These are phyloP conservation scores for Cochlearius cochlearius DNA, from an alignment of 2,113 vertebrate species.

Conservation along the genomic window DNA sequence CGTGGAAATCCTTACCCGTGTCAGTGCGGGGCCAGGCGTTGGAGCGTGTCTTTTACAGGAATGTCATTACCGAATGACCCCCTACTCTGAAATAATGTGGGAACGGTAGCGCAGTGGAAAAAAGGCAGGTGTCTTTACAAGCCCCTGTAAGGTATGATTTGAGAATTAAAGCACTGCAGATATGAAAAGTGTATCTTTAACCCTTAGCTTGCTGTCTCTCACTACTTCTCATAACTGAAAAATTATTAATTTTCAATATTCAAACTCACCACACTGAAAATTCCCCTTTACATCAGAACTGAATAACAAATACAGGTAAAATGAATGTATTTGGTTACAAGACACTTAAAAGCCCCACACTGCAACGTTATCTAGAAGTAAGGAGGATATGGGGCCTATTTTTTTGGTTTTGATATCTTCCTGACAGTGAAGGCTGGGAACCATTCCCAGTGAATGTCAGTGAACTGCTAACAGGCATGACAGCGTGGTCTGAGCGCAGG, in stretches of 20 bases:
- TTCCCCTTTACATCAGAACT: not conserved
- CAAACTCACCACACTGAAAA: not conserved
- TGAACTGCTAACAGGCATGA: not conserved
- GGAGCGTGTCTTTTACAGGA: fast-evolving
- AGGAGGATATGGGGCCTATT: not conserved
- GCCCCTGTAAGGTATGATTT: not conserved
- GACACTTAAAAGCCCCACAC: not conserved
- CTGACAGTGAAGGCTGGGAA: not conserved
- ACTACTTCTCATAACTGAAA: not conserved
- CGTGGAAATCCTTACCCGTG: not conserved
- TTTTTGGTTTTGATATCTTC: not conserved
- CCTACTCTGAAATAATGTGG: fast-evolving
- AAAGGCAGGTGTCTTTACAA: not conserved
- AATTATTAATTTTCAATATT: not conserved
- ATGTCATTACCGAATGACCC: not conserved
- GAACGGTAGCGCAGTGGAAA: not conserved
- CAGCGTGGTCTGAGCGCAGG: not conserved
- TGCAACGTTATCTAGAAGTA: not conserved
- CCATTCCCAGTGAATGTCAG: not conserved
- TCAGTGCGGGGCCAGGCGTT: not conserved
- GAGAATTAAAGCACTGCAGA: not conserved
- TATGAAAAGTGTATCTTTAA: not conserved
- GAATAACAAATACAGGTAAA: not conserved
- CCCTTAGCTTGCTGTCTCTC: not conserved
- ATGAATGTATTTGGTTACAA: not conserved